Conservation (phyloP, 2,888 invertebrate species). For the Campoplex capitator region DNA sequence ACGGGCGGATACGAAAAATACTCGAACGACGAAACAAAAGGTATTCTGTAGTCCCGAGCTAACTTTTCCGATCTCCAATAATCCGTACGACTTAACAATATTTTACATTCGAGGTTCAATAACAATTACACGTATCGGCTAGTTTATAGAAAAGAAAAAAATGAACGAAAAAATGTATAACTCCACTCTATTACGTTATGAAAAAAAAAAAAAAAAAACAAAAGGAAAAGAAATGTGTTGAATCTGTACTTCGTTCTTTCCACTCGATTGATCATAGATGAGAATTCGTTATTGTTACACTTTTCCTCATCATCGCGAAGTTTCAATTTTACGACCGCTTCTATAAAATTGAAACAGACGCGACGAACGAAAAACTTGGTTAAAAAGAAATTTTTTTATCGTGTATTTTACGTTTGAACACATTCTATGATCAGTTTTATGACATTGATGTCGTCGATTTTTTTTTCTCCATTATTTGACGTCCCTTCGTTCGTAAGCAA, state of each 20-base stretch:
- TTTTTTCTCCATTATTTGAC: neutral
- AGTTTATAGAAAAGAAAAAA: conserved; percentile 61
- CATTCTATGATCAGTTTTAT: neutral
- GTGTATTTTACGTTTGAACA: neutral
- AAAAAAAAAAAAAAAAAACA: conserved; percentile 58
- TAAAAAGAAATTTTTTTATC: neutral
- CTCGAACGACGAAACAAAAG: neutral
- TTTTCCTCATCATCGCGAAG: conserved; percentile 57
- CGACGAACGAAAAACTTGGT: neutral
- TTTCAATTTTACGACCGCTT: conserved; percentile 78
- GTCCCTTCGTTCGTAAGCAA: neutral
- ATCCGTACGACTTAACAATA: conserved; percentile 64
- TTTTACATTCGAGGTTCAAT: conserved; percentile 65
- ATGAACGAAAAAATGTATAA: conserved; percentile 46
- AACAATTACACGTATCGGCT: conserved; percentile 65
- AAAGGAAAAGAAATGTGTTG: conserved; percentile 66
- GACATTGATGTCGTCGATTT: neutral
- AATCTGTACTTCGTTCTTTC: conserved; percentile 58
- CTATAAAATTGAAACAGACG: conserved; percentile 76
- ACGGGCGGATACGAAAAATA: neutral
- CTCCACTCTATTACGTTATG: conserved; percentile 34
- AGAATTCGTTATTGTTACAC: neutral
- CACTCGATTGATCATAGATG: neutral
- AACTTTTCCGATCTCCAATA: conserved; percentile 42
- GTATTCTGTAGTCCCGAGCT: conserved; percentile 61